Conservation (phyloP, 92 coral and sea anemone species). For the Paramuricea clavata region DNA sequence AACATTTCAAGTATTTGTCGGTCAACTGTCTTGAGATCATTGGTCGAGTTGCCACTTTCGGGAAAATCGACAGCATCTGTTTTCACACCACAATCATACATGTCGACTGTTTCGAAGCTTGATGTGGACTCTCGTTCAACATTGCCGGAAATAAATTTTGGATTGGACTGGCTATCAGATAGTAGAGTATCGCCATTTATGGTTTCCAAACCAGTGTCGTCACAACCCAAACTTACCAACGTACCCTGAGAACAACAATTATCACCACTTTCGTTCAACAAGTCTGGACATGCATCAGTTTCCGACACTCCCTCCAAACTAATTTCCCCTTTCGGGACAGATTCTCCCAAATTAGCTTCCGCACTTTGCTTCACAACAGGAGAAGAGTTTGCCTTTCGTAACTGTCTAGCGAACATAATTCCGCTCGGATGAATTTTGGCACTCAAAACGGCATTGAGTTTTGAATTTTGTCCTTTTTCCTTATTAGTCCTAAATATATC, state of each 20-base stretch:
- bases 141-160: not conserved
- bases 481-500: not conserved
- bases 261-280: not conserved
- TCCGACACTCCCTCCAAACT: not conserved
- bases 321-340: not conserved
- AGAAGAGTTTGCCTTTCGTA: not conserved
- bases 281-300: not conserved
- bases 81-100: not conserved
- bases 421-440: slow-evolving; percentile 4
- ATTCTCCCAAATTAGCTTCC: not conserved
- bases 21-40: not conserved
- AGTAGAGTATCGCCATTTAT: not conserved
- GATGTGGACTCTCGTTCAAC: not conserved
- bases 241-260: not conserved
- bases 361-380: not conserved
- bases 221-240: not conserved
- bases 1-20: not conserved
- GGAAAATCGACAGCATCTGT: not conserved
- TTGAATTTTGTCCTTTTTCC: not conserved
- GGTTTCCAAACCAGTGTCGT: not conserved
- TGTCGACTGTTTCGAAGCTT: slow-evolving; percentile 9
- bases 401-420: not conserved
- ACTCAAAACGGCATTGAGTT: not conserved
- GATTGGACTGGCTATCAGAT: not conserved
- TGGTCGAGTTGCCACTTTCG: not conserved